Conservation (phyloP, 1,140 invertebrate genomes). For the Aphidius ervi region DNA sequence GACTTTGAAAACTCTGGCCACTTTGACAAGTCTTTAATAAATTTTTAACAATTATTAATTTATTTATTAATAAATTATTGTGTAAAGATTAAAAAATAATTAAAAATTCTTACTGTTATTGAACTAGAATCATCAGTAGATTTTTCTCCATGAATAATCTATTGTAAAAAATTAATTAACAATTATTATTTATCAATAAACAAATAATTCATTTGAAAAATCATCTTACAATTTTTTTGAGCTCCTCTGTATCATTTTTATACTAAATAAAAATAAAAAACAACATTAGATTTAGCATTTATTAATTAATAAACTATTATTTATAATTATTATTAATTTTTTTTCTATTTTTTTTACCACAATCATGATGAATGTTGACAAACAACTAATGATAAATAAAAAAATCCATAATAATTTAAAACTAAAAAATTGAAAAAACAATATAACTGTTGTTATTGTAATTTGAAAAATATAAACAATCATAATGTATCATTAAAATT, state of each 20-base stretch:
- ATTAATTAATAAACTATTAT: neutral
- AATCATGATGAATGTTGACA: constrained; percentile 11
- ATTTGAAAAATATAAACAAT: constrained; percentile 6
- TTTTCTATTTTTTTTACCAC: constrained; percentile 2
- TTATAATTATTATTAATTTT: neutral
- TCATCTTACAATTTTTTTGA: constrained; percentile 11
- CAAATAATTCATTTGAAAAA: neutral
- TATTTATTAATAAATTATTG: no score
- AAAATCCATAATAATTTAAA: constrained; percentile 18
- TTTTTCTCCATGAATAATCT: constrained; percentile 10
- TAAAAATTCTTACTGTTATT: neutral
- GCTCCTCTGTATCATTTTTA: constrained; percentile 7
- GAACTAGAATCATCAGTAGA: neutral
- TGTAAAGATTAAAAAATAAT: neutral
- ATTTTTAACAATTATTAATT: neutral
- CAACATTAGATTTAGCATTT: neutral
- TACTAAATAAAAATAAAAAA: constrained; percentile 9
- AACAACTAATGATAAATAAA: constrained; percentile 12
- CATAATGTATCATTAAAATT: no score
- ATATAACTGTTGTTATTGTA: neutral
- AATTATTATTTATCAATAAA: constrained; percentile 3
- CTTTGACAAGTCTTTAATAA: neutral
- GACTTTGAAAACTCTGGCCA: neutral
- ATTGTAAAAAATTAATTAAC: neutral
- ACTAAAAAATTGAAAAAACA: constrained; percentile 11